Conservation (phyloP, 2,888 invertebrate species). For the Monopis laevigella region DNA sequence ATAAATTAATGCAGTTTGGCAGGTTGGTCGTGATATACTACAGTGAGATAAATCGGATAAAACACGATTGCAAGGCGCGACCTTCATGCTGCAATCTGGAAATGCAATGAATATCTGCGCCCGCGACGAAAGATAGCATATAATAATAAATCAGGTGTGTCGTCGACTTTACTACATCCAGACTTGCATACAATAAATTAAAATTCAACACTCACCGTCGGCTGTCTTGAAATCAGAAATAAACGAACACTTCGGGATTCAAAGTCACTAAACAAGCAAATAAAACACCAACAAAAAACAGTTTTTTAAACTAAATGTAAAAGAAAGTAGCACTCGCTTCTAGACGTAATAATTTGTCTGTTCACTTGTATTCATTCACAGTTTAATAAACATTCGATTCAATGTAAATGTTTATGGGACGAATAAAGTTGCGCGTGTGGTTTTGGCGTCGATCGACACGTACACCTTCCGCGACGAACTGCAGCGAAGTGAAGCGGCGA, state of each 20-base stretch:
- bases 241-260: conserved; percentile 51
- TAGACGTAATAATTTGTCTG: neutral
- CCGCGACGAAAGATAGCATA: neutral
- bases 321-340: neutral
- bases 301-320: neutral
- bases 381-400: conserved; percentile 20
- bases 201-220: conserved; percentile 52
- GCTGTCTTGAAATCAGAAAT: too few relatives aligned
- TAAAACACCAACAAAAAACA: conserved; percentile 20
- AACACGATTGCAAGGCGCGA: conserved; percentile 35
- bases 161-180: conserved; percentile 22
- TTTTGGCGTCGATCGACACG: conserved; percentile 32
- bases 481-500: conserved; percentile 43
- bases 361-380: conserved; percentile 28
- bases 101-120: conserved; percentile 45
- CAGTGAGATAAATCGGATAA: conserved; percentile 25
- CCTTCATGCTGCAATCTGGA: conserved; percentile 38
- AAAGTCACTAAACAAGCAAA: conserved; percentile 40
- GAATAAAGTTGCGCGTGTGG: conserved; percentile 43
- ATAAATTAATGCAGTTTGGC: too few relatives aligned
- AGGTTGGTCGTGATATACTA: neutral
- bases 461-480: conserved; percentile 37
- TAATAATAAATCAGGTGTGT: neutral
- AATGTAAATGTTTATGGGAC: conserved; percentile 28
- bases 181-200: conserved; percentile 43